A percentile compares a stretch with the other conserved stretches of the same genome.
These are phyloP conservation scores for Saxicola maurus DNA, from an alignment of 2,797 vertebrate genomes.

Conservation along the genomic window DNA sequence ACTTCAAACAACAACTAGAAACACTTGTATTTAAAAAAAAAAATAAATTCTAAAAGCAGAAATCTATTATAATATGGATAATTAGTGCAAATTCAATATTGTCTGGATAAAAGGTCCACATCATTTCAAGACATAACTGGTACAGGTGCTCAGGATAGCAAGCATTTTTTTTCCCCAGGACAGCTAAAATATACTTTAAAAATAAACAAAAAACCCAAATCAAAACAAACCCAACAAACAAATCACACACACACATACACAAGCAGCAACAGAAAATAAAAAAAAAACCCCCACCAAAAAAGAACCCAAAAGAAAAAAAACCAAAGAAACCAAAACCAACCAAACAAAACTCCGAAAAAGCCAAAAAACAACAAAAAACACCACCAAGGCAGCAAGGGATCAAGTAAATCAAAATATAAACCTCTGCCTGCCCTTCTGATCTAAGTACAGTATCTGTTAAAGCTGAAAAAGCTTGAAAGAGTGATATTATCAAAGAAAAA, in stretches of 20 bases:
- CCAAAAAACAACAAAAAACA: neutral
- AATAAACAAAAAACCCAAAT: neutral
- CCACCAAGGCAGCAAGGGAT: neutral
- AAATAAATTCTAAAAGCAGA: neutral
- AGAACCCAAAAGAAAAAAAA: neutral
- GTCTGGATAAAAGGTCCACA: neutral
- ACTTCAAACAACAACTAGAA: neutral
- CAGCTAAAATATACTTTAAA: neutral
- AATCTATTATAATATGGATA: neutral
- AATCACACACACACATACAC: neutral
- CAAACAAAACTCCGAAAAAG: neutral
- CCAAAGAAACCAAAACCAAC: neutral
- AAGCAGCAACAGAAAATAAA: neutral
- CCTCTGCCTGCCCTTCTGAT: neutral
- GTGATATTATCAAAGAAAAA: neutral
- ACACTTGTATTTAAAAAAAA: neutral
- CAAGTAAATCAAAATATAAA: neutral
- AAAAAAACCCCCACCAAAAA: no score
- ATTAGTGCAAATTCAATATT: neutral
- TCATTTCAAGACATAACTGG: neutral
- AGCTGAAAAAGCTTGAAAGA: neutral
- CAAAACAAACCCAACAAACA: neutral
- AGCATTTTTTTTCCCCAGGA: neutral
- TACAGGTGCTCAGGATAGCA: neutral
- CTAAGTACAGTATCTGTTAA: neutral